phyloP scores from a whole-genome alignment of 2,797 vertebrate species.

The Falco cherrug region DNA sequence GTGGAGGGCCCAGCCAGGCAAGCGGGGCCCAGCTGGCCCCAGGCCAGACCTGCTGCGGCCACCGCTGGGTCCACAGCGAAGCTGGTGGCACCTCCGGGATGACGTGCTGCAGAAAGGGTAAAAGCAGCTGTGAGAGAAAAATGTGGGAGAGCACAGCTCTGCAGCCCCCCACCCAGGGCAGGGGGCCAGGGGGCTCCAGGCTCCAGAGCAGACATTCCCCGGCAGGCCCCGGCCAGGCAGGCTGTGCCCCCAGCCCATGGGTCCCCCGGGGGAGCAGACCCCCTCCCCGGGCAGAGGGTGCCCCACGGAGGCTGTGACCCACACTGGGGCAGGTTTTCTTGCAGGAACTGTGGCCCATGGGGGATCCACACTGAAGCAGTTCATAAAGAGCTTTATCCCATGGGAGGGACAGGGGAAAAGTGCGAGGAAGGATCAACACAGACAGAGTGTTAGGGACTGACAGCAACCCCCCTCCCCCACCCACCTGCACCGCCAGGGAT shows the following conservation, averaged over 20 bases:
- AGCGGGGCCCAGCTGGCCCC: not conserved
- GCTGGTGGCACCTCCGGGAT: not conserved
- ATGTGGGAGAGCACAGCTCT: accelerated
- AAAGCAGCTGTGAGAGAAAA: too few species aligned
- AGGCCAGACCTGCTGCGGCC: not conserved
- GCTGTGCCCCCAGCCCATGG: too few species aligned
- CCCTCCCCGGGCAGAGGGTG: not conserved
- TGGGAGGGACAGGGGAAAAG: not conserved
- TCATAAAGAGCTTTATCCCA: not conserved
- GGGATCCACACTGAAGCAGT: accelerated
- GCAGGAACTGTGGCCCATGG: not conserved
- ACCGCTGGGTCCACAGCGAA: not conserved
- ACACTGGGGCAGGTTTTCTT: not conserved
- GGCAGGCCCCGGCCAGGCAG: not conserved
- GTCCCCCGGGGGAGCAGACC: too few species aligned
- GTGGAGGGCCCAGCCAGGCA: not conserved
- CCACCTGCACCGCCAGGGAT: not conserved
- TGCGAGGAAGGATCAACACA: accelerated
- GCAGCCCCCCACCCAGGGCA: not conserved
- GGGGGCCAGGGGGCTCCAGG: not conserved
- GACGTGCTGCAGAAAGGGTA: too few species aligned
- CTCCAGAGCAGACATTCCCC: not conserved
- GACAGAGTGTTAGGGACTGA: not conserved
- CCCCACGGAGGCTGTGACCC: too few species aligned
- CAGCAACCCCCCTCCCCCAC: not conserved